phyloP scores from a whole-genome alignment of 1,140 invertebrate genomes.

The Zophobas morio region DNA sequence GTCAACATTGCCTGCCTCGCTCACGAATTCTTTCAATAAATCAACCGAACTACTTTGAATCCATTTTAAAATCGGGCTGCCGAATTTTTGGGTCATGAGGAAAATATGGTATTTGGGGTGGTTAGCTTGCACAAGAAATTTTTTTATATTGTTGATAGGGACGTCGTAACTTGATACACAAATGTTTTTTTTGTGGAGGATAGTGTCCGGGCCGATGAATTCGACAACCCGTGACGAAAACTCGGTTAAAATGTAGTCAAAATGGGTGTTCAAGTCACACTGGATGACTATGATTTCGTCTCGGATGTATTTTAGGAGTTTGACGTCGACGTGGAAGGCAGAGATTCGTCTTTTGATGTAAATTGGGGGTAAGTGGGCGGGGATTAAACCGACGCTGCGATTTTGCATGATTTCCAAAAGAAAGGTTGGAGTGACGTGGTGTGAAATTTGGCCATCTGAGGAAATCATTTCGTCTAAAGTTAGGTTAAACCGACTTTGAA shows the following conservation, averaged over 20 bases:
- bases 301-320: neutral
- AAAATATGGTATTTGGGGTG: neutral
- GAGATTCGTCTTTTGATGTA: neutral
- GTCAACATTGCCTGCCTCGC: neutral
- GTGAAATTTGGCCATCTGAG: neutral
- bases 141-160: neutral
- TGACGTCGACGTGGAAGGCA: neutral
- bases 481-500: neutral
- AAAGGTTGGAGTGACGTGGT: neutral
- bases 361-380: neutral
- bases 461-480: neutral
- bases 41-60: neutral
- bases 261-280: neutral
- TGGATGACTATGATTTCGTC: neutral
- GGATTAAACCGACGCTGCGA: neutral
- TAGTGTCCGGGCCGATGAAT: neutral
- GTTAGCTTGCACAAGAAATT: neutral
- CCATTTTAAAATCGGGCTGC: neutral
- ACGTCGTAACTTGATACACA: neutral
- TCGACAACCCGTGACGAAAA: neutral
- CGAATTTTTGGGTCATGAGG: neutral
- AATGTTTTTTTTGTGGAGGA: neutral
- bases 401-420: conserved; percentile 3
- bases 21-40: neutral
- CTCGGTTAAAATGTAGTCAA: neutral